phyloP scores from a whole-genome alignment of 2,888 invertebrate genomes.

The Altica lythri region DNA sequence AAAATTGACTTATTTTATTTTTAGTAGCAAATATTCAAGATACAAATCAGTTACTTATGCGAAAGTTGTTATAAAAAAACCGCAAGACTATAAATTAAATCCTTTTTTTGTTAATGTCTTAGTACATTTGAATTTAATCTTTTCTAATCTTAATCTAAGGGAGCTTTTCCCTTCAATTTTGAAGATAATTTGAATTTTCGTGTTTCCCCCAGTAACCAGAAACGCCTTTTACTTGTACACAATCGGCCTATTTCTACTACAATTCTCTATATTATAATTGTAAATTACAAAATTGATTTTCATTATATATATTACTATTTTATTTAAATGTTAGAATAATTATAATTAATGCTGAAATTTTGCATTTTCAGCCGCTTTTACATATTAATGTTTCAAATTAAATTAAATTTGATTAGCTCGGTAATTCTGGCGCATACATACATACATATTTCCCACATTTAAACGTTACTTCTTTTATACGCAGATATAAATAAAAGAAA shows the following conservation, averaged over 20 bases:
- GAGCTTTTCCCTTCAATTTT: slow-evolving; percentile 33
- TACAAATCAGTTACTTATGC: no score
- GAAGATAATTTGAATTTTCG: slow-evolving; percentile 46
- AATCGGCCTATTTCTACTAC: slow-evolving; percentile 40
- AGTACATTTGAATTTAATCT: not conserved
- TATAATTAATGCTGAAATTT: slow-evolving; percentile 32
- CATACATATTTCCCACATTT: slow-evolving; percentile 12
- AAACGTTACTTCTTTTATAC: slow-evolving; percentile 1
- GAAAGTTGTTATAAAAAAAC: no score
- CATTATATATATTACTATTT: slow-evolving; percentile 34
- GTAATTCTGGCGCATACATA: slow-evolving; percentile 1
- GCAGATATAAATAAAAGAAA: slow-evolving; percentile 12
- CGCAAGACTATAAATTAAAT: no score
- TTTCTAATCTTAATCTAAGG: not conserved
- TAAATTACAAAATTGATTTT: slow-evolving; percentile 44
- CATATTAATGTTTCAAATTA: slow-evolving; percentile 31
- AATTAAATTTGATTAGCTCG: slow-evolving; percentile 28
- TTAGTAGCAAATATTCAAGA: no score
- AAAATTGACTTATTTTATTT: no score
- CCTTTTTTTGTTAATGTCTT: no score
- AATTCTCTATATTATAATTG: slow-evolving; percentile 43
- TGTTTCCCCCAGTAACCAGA: slow-evolving; percentile 46
- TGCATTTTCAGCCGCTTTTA: slow-evolving; percentile 28
- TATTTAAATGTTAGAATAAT: slow-evolving; percentile 30
- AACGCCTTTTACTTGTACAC: slow-evolving; percentile 48